Base-by-base conservation (phyloP, 2,888 invertebrate species). In the Congeria kusceri region DNA sequence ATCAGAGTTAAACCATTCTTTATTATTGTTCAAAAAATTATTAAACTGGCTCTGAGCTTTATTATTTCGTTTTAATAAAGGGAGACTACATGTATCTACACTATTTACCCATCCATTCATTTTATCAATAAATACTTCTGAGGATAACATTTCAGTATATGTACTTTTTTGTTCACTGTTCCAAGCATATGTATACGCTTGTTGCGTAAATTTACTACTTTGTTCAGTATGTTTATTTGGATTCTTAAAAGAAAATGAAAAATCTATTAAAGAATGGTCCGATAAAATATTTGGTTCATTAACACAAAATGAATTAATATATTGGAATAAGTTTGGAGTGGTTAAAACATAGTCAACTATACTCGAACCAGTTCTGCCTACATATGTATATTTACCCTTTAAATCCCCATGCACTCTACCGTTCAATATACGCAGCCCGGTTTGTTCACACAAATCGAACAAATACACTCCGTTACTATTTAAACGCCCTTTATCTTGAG, bases 371-470 rank as follows among this genome's bases (percentile, higher is more conserved):
- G 4, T 46, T 39, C 47, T 44, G 1, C 46, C 63, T 20, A 61
- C 15, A 32, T 20, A 69, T n/a, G 61, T 53, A 32, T 25, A 49
- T 32, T 69, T 49, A 20, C 69, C 56, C 32, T 39, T 11, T 1
- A 3, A 39, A 39, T 39, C 39, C 39, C 39, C 5, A 39, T 11
- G 1, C 15, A 39, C 11, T 39, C 39, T 39, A 1, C 39, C 39
- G 32, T 65, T 65, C 20, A 44, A 44, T 20, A 67, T 58, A 49
- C 61, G 46, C 23, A 58, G 25, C 18, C 61, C 49, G 11, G 59
- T 69, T 32, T 69, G 59, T 29, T 49, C 49, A 13, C 59, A 68
- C 25, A 68, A 15, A 61, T 69, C 69, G 27, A 65, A 53, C 3
- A 68, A 57, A 39, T 25, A 18, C 18, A 15, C 28, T 2, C 59